Conservation (phyloP, 2,888 invertebrate species). For the Brachycybe producta region DNA sequence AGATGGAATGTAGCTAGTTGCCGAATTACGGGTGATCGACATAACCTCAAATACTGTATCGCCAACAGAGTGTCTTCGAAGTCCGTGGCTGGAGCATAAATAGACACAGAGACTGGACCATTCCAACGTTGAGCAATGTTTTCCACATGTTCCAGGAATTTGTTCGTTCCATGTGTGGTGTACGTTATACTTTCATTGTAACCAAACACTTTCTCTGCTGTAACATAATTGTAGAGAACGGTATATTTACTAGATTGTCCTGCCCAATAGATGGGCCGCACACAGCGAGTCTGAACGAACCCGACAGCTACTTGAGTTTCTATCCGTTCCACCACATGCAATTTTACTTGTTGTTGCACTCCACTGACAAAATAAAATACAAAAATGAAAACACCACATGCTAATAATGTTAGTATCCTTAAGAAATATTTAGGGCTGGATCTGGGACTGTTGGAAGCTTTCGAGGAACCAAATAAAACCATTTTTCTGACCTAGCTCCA, state of each 20-base stretch:
- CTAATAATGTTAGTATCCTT: slow-evolving; percentile 9
- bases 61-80: slow-evolving; percentile 61
- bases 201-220: slow-evolving; percentile 42
- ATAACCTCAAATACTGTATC: slow-evolving; percentile 66
- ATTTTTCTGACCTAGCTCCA: too few relatives aligned
- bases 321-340: neutral
- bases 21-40: slow-evolving; percentile 54
- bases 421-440: neutral
- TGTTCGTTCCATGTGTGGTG: slow-evolving; percentile 82
- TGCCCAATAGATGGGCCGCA: slow-evolving; percentile 11
- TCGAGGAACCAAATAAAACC: too few relatives aligned
- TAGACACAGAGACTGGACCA: slow-evolving; percentile 72
- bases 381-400: slow-evolving; percentile 10
- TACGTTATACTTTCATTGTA: slow-evolving; percentile 81
- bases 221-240: slow-evolving; percentile 76
- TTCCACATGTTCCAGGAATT: slow-evolving; percentile 77
- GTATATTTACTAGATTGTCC: slow-evolving; percentile 68
- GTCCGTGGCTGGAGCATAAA: slow-evolving; percentile 77
- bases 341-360: slow-evolving; percentile 10
- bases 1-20: slow-evolving; percentile 76
- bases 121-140: slow-evolving; percentile 75
- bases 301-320: neutral
- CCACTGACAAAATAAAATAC: slow-evolving; percentile 12
- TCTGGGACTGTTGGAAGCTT: neutral
- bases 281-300: slow-evolving; percentile 1